Evolutionary conservation across 2,113 vertebrate genomes (phyloP), one percentile per base, ranked within the genome.

Genomic region (Rhynchopsitta pachyrhyncha): DNA sequence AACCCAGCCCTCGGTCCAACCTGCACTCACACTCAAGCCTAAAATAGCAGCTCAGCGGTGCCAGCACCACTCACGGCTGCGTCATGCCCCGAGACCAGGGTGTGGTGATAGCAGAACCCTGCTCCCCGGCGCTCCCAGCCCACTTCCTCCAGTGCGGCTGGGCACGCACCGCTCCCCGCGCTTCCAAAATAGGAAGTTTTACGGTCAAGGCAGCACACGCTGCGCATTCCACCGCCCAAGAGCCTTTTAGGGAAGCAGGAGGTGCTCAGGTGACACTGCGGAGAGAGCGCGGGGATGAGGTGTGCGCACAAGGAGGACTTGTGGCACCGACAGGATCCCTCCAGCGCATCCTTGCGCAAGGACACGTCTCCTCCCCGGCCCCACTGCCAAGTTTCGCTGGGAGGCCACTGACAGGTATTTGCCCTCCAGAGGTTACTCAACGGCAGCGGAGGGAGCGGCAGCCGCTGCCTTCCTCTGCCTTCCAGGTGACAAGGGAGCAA

Each of bases 331-430:
- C 35, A 62, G 35, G 24, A 75, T 63, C 74, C 62, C 52, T 88
- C 52, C 44, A 76, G 90, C 17, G 3, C 37, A 46, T 57, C 27
- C 1, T 90, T 95, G 67, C 3, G 0, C 88, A 95, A 94, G 82
- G 70, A 79, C 4, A 0, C 22, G 50, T 44, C 82, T 92, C 82
- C 85, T 94, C 59, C 41, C 4, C 49, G 41, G 44, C 49, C 77
- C 76, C 88, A 31, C 86, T 94, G 95, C 91, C 95, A 95, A 86
- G 94, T 96, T 96, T 95, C 92, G 6, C 90, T 88, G 88, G 44
- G 86, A 96, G 76, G 71, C 88, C 92, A 53, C 88, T 37, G 44
- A 93, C 18, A 39, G 2, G 0, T 66, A 47, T 44, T 47, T 92
- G 86, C 67, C 79, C 93, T 92, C 67, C 91, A 90, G 79, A 83